Conservation (phyloP, 2,888 invertebrate genomes). For the Drosophila imparisetae region DNA sequence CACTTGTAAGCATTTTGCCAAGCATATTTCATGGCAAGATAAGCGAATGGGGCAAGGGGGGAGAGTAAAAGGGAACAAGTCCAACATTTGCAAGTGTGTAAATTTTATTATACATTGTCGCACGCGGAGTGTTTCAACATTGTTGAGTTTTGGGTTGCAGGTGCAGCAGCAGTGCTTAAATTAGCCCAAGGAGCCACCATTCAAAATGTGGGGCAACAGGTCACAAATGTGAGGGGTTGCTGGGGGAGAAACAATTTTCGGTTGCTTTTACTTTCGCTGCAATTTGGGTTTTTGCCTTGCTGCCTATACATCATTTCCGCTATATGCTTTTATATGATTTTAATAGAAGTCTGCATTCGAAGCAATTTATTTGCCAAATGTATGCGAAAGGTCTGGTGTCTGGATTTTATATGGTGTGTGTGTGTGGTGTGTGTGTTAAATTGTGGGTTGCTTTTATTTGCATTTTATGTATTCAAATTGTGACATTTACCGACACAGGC, state of each 20-base stretch:
- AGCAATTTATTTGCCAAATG: constrained; percentile 69
- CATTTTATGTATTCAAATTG: constrained; percentile 79
- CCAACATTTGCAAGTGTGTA: constrained; percentile 74
- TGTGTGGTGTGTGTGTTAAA: constrained; percentile 6
- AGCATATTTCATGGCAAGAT: constrained; percentile 66
- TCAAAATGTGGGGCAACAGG: constrained; percentile 72
- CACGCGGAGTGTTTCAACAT: constrained; percentile 20
- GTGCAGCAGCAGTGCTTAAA: constrained; percentile 64
- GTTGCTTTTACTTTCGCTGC: constrained; percentile 61
- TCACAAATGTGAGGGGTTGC: constrained; percentile 36
- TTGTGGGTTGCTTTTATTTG: constrained; percentile 62
- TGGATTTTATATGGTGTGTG: constrained; percentile 15
- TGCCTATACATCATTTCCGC: constrained; percentile 75
- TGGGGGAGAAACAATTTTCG: constrained; percentile 17
- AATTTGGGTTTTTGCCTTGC: constrained; percentile 27
- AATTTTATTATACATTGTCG: constrained; percentile 66
- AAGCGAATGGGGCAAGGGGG: not conserved
- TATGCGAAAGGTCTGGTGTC: constrained; percentile 35
- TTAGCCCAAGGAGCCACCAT: constrained; percentile 55
- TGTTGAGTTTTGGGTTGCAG: constrained; percentile 7
- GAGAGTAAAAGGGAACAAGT: constrained; percentile 29
- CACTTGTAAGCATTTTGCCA: constrained; percentile 78
- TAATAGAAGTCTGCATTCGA: constrained; percentile 77
- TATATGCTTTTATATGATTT: constrained; percentile 74
- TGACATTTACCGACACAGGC: constrained; percentile 71